Base-by-base conservation (phyloP, 2,888 invertebrate genomes). In the Netelia virgata region DNA sequence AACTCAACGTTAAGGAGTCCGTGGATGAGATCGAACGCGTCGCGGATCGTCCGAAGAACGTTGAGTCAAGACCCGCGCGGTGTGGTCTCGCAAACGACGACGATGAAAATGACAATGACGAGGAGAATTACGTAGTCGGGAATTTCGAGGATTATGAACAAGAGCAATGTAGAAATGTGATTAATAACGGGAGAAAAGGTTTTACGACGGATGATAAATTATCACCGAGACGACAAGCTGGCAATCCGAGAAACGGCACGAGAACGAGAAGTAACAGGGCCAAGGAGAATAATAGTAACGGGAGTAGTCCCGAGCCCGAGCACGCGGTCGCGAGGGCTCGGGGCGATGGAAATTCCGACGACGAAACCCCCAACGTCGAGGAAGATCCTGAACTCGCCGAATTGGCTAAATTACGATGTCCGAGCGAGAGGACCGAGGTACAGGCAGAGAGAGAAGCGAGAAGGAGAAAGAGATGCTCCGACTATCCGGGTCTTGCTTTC, bases 401-500 rank as follows among this genome's bases (percentile, higher is more conserved):
- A 93, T 95, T 98, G 89, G 96, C 98, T 11, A 96, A 97, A 92
- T 95, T 98, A 85, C 95, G 98, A 88, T 98, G 98, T 94, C 96
- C 98, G 59, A 98, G 98, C 94, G 97, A 97, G 94, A 95, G 98
- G 86, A 97, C 98, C 2, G 98, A 98, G 94, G 96, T 98, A 78
- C 95, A 98, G 86, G 97, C 98, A 43, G 98, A 97, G 92, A 95
- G 97, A 86, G 98, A 98, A 92, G 96, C 95, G 81, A 95, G 97
- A 73, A 94, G 96, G 82, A 95, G 97, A 89, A 95, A 97, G 90
- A 95, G 98, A 94, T 98, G 98, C 94, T 97, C 98, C 57, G 98
- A 98, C 93, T 98, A 98, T 94, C 98, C 98, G 0, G 98, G 98
- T 41, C 94, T 98, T 82, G 98, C 98, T 1, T 98, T 98, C 93